Percentiles rank a stretch among this genome's conserved stretches.
These are phyloP conservation scores for Elymnias hypermnestra DNA, from an alignment of 1,140 invertebrate species.

Conservation along the genomic window DNA sequence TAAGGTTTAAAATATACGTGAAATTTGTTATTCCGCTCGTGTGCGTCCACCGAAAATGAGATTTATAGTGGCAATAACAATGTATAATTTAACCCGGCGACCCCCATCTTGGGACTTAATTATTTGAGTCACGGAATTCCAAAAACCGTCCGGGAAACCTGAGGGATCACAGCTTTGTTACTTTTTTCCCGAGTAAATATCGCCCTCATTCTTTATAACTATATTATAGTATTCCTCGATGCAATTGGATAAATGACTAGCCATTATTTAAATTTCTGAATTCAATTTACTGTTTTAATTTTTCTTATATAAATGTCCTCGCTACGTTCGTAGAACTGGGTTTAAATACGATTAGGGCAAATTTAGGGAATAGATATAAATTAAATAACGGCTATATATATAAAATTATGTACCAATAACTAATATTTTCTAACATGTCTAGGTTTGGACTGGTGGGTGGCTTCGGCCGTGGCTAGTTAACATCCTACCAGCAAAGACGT, in stretches of 20 bases:
- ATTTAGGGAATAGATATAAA: too few relatives aligned
- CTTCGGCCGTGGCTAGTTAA: too few relatives aligned
- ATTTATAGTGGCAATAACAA: constrained; percentile 69
- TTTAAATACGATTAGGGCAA: too few relatives aligned
- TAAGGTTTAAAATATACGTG: constrained; percentile 24
- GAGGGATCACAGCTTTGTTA: constrained; percentile 59
- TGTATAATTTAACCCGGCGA: constrained; percentile 67
- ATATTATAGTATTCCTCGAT: constrained; percentile 16
- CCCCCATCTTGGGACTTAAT: constrained; percentile 60
- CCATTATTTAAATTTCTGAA: too few relatives aligned
- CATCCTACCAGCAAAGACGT: too few relatives aligned
- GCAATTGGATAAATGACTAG: neutral
- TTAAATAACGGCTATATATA: too few relatives aligned
- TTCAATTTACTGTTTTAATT: too few relatives aligned
- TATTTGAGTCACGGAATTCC: constrained; percentile 74
- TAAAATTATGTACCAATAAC: too few relatives aligned
- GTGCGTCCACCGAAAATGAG: constrained; percentile 54
- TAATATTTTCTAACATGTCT: too few relatives aligned
- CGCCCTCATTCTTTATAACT: constrained; percentile 52
- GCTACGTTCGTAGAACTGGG: too few relatives aligned
- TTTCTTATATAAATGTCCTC: too few relatives aligned
- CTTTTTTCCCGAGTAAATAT: constrained; percentile 52
- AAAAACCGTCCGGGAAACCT: constrained; percentile 60
- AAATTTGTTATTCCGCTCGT: constrained; percentile 52
- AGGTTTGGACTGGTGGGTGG: too few relatives aligned